These are phyloP conservation scores for Chrysolina oricalcia DNA, from an alignment of 2,888 invertebrate genomes.

Conservation along the genomic window DNA sequence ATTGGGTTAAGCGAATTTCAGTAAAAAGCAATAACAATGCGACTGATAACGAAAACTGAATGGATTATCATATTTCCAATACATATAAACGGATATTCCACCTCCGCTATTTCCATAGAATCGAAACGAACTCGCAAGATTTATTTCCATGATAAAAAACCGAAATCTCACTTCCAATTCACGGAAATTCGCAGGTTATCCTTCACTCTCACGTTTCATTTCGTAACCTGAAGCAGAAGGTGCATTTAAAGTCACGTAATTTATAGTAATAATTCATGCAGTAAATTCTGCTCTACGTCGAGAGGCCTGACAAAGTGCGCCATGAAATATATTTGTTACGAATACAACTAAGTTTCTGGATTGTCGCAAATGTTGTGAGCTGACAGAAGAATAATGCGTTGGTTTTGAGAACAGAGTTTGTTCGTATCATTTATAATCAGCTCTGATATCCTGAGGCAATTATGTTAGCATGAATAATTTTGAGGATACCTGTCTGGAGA, in stretches of 20 bases:
- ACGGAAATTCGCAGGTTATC: constrained; percentile 7
- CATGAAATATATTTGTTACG: constrained; percentile 16
- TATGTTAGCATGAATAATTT: neutral
- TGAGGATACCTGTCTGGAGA: too few species aligned
- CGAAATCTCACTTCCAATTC: neutral
- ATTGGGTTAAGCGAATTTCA: too few species aligned
- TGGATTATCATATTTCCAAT: neutral
- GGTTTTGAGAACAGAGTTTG: neutral
- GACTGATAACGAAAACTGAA: neutral
- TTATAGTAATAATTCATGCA: constrained; percentile 13
- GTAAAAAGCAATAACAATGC: neutral
- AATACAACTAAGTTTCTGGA: constrained; percentile 7
- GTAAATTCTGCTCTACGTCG: constrained; percentile 19
- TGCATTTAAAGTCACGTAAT: constrained; percentile 18
- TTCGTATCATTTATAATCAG: neutral
- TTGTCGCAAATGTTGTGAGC: neutral
- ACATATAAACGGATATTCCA: neutral
- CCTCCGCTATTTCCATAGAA: neutral
- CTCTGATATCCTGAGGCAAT: neutral
- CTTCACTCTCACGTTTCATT: constrained; percentile 16
- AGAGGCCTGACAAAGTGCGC: neutral
- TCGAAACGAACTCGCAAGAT: neutral
- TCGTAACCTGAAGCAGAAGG: constrained; percentile 16
- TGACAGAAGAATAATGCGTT: neutral
- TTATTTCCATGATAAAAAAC: constrained; percentile 10